A percentile compares a stretch with the other conserved stretches of the same genome.
These are phyloP conservation scores for Heliconius congener DNA, from an alignment of 1,140 invertebrate species.

Conservation along the genomic window DNA sequence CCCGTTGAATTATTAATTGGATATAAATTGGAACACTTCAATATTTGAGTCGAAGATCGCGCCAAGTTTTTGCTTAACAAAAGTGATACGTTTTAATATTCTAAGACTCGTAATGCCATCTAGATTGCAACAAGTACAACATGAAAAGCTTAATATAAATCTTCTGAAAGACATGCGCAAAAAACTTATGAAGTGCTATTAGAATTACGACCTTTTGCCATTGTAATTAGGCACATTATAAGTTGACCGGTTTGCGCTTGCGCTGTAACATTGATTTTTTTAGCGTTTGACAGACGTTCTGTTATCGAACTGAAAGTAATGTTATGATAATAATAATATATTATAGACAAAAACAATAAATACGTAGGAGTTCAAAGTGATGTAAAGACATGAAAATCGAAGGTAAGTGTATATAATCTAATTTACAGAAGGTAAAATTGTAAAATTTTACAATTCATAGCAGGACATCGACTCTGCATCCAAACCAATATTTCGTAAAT, in stretches of 20 bases:
- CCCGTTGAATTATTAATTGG: too few relatives aligned
- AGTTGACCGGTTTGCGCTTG: slow-evolving; percentile 48
- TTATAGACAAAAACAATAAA: slow-evolving; percentile 35
- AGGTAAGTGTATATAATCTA: slow-evolving; percentile 43
- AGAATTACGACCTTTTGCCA: slow-evolving; percentile 21
- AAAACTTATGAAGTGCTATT: not conserved
- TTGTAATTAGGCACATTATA: slow-evolving; percentile 37
- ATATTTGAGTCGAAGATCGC: too few relatives aligned
- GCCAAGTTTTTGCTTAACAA: too few relatives aligned
- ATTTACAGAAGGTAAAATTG: not conserved
- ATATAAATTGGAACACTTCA: too few relatives aligned
- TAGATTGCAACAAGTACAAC: slow-evolving; percentile 20
- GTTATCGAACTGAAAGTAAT: slow-evolving; percentile 35
- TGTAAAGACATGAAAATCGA: slow-evolving; percentile 56
- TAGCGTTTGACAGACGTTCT: slow-evolving; percentile 56
- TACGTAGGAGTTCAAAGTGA: slow-evolving; percentile 42
- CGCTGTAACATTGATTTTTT: slow-evolving; percentile 66
- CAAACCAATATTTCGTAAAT: too few relatives aligned
- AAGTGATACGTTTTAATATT: too few relatives aligned
- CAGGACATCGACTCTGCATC: not conserved
- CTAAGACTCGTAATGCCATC: slow-evolving; percentile 33
- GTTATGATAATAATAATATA: slow-evolving; percentile 40
- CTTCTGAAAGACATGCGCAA: slow-evolving; percentile 47
- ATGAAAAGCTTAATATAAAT: slow-evolving; percentile 16
- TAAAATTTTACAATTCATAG: not conserved